A percentile compares a stretch with the other conserved stretches of the same genome.
phyloP scores from a whole-genome alignment of 2,888 invertebrate species.

The Lamellibrachia columna region DNA sequence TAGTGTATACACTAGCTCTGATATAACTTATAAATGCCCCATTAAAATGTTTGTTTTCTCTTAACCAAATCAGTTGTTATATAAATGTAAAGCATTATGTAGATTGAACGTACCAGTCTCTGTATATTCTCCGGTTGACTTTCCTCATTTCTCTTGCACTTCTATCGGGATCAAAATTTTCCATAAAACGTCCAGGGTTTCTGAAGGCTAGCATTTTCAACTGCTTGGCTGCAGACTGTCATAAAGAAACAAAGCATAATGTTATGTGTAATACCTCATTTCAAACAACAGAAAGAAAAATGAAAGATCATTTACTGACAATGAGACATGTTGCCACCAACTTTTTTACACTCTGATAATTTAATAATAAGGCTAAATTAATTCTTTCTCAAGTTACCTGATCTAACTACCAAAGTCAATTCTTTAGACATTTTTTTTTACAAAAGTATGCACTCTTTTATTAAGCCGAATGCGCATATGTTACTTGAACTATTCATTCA shows the following conservation, averaged over 20 bases:
- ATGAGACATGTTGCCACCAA: no score
- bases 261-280: background rate
- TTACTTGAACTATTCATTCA: no score
- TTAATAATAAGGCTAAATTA: no score
- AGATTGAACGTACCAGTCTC: constrained; percentile 62
- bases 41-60: background rate
- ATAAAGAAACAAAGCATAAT: background rate
- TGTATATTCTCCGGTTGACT: constrained; percentile 75
- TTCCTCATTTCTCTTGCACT: constrained; percentile 82
- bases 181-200: constrained; percentile 62
- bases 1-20: no score
- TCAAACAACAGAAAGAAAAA: background rate
- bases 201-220: constrained; percentile 52
- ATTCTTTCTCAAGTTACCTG: no score
- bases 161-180: constrained; percentile 76
- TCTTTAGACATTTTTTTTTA: no score
- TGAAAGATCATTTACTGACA: background rate
- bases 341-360: no score
- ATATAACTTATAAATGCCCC: background rate
- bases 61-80: background rate
- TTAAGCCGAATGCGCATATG: no score
- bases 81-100: background rate
- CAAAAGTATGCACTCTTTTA: no score
- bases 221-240: constrained; percentile 33
- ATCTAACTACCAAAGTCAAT: no score